phyloP scores from a whole-genome alignment of 1,140 invertebrate species.

The Nixonia krombeini region DNA sequence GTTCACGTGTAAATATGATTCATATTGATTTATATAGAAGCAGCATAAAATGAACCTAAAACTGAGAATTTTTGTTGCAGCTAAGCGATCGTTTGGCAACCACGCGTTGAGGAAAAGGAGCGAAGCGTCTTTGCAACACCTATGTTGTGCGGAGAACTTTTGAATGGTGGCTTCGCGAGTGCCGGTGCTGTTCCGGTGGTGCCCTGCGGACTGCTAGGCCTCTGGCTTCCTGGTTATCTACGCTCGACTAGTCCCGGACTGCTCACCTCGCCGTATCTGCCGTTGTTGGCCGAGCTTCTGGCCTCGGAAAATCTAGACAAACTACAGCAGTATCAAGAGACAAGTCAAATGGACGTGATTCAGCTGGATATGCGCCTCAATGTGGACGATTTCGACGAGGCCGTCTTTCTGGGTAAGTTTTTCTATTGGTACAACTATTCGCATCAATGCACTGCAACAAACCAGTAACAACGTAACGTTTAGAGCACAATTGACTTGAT shows the following conservation, averaged over 20 bases:
- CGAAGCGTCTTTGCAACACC: constrained; percentile 57
- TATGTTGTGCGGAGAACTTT: constrained; percentile 72
- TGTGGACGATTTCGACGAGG: constrained; percentile 59
- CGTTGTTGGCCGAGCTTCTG: constrained; percentile 64
- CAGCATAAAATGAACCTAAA: too few relatives aligned
- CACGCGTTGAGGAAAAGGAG: constrained; percentile 51
- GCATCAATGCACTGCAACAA: too few relatives aligned
- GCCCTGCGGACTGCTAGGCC: constrained; percentile 66
- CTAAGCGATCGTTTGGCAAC: constrained; percentile 43
- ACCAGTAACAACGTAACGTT: too few relatives aligned
- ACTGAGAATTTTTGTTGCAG: constrained; percentile 26
- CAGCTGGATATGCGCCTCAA: constrained; percentile 55
- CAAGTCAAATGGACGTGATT: constrained; percentile 44
- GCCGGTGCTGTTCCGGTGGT: constrained; percentile 68
- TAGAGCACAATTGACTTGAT: too few relatives aligned
- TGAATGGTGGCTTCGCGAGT: constrained; percentile 71
- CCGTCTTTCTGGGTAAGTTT: constrained; percentile 67
- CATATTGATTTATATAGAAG: too few relatives aligned
- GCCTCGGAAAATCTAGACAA: constrained; percentile 60
- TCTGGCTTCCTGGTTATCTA: constrained; percentile 68
- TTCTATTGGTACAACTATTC: too few relatives aligned
- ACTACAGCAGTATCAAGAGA: constrained; percentile 47
- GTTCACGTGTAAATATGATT: too few relatives aligned
- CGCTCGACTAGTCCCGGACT: constrained; percentile 63
- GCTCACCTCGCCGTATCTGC: constrained; percentile 64